A percentile compares a stretch with the other conserved stretches of the same genome.
Evolutionary conservation across 2,888 invertebrate species (phyloP).

Genomic region (Hirtodrosophila trivittata): DNA sequence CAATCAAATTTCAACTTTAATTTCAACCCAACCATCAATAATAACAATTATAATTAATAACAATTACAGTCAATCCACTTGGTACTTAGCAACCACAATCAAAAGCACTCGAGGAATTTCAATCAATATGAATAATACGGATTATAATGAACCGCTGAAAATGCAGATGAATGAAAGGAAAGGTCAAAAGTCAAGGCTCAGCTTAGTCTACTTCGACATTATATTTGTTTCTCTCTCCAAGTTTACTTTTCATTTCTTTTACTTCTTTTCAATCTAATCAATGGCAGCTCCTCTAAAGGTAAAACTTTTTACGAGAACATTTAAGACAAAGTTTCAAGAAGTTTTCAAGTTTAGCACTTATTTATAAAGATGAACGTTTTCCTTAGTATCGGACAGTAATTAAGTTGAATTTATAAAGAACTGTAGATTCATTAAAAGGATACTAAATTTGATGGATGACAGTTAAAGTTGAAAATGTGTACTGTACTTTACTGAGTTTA

Average conservation of each 20-base stretch:
- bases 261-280: background rate
- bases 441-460: too few relatives aligned
- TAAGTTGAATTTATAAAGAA: too few relatives aligned
- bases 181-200: conserved; percentile 47
- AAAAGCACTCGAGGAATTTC: conserved; percentile 23
- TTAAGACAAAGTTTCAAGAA: background rate
- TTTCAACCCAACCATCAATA: conserved; percentile 69
- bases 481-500: too few relatives aligned
- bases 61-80: conserved; percentile 66
- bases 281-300: too few relatives aligned
- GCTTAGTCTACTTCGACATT: conserved; percentile 34
- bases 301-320: too few relatives aligned
- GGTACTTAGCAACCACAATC: background rate
- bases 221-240: conserved; percentile 5
- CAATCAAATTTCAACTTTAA: background rate
- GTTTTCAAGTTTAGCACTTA: background rate
- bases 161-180: conserved; percentile 30
- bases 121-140: conserved; percentile 57
- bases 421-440: too few relatives aligned
- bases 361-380: too few relatives aligned
- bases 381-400: too few relatives aligned
- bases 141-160: conserved; percentile 14
- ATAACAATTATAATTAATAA: conserved; percentile 78
- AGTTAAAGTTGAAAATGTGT: too few relatives aligned
- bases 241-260: background rate